Conservation (phyloP, 2,797 vertebrate species). For the Pygocentrus nattereri region DNA sequence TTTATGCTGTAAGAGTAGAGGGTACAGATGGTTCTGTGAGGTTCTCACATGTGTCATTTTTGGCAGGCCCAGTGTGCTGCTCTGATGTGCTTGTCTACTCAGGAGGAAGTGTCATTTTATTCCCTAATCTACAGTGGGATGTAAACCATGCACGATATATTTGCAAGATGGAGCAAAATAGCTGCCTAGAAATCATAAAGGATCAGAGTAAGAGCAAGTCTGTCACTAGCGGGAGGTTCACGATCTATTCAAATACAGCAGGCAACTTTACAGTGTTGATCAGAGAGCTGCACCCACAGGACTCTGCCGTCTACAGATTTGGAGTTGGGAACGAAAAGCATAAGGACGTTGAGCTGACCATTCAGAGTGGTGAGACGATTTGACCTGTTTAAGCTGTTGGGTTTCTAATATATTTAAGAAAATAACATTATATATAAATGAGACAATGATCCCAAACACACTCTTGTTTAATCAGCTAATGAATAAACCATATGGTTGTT, state of each 20-base stretch:
- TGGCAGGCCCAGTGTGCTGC: not conserved
- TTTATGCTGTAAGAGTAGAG: not conserved
- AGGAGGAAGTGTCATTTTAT: constrained; percentile 13
- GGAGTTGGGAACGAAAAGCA: not conserved
- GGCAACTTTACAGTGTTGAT: not conserved
- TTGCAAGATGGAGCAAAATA: not conserved
- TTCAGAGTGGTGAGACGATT: no score
- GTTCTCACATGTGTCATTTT: no score
- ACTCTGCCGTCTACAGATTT: constrained; percentile 30
- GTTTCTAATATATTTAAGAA: no score
- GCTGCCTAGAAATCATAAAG: not conserved
- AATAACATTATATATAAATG: no score
- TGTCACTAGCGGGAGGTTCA: no score
- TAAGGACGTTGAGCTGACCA: no score
- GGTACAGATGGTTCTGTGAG: no score
- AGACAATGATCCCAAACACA: no score
- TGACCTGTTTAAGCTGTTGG: no score
- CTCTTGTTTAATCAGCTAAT: not conserved
- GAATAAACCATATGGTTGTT: no score
- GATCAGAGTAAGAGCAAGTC: no score
- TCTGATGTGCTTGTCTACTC: constrained; percentile 9
- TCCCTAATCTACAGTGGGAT: not conserved
- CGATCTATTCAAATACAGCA: no score
- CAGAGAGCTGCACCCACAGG: constrained; percentile 17
- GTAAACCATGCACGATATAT: not conserved